Percentiles rank a stretch among this genome's conserved stretches.
These are phyloP conservation scores for Zeus faber DNA, from an alignment of 2,113 vertebrate species.

Conservation along the genomic window DNA sequence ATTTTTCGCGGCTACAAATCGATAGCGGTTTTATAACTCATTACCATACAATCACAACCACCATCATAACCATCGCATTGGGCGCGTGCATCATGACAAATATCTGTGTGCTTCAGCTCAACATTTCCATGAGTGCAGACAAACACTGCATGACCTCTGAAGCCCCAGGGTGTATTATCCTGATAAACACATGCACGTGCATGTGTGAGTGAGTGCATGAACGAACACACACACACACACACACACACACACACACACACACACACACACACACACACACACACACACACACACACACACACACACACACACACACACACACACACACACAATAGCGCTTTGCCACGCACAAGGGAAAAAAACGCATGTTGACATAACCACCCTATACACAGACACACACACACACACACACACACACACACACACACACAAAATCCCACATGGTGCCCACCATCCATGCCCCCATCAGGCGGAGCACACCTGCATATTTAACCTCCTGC, in stretches of 20 bases:
- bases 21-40: too few species aligned
- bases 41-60: constrained; percentile 5
- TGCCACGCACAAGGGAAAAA: background rate
- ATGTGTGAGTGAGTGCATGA: background rate
- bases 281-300: constrained; percentile 9
- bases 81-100: background rate
- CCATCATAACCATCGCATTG: too few species aligned
- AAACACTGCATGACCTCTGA: too few species aligned
- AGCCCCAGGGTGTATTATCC: too few species aligned
- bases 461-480: constrained; percentile 39
- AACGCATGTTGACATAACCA: background rate
- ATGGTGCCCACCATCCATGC: background rate
- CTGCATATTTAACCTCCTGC: constrained; percentile 30
- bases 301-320: constrained; percentile 4
- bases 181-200: background rate
- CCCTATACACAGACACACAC: background rate
- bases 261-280: background rate
- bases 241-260: constrained; percentile 2
- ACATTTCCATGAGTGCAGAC: too few species aligned
- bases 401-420: background rate
- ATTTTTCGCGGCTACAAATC: too few species aligned
- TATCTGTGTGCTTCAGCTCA: background rate
- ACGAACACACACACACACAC: constrained; percentile 3
- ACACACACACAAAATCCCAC: background rate
- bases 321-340: background rate